A percentile compares a stretch with the other conserved stretches of the same genome.
Evolutionary conservation across 2,113 vertebrate species (phyloP).

Genomic region (Saccopteryx leptura): DNA sequence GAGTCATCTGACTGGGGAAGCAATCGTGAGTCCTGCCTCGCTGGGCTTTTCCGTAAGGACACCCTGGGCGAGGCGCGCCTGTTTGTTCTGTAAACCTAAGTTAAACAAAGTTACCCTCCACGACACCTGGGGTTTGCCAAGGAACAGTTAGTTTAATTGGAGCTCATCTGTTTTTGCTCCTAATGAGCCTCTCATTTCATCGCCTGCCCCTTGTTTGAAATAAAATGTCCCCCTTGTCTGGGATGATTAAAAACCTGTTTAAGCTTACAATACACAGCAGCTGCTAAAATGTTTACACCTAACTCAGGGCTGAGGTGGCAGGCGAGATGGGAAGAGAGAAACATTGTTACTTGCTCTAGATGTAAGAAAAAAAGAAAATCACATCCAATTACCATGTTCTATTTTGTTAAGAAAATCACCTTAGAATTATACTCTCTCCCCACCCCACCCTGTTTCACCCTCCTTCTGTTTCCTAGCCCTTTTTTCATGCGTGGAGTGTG

Average conservation of each 20-base stretch:
- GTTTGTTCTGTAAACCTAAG: slow-evolving; percentile 63
- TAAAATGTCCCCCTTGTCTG: slow-evolving; percentile 35
- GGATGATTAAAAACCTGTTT: slow-evolving; percentile 75
- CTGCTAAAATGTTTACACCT: slow-evolving; percentile 22
- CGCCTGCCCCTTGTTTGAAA: slow-evolving; percentile 42
- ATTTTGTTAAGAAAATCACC: neutral
- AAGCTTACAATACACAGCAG: neutral
- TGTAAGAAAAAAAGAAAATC: neutral
- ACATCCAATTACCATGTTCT: neutral
- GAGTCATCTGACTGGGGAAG: neutral
- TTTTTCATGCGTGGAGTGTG: neutral
- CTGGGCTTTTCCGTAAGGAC: slow-evolving; percentile 10
- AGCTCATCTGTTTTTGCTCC: slow-evolving; percentile 69
- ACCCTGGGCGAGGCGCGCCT: neutral
- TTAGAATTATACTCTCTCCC: neutral
- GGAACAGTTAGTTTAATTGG: slow-evolving; percentile 70
- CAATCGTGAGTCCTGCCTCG: neutral
- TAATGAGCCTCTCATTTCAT: slow-evolving; percentile 72
- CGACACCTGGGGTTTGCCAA: slow-evolving; percentile 39
- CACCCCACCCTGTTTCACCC: accelerated
- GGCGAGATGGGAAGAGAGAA: neutral
- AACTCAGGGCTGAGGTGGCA: neutral
- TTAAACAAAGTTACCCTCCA: slow-evolving; percentile 56
- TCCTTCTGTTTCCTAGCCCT: neutral
- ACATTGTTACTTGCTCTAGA: neutral